phyloP scores from a whole-genome alignment of 2,113 vertebrate species.

The Aptenodytes patagonicus region DNA sequence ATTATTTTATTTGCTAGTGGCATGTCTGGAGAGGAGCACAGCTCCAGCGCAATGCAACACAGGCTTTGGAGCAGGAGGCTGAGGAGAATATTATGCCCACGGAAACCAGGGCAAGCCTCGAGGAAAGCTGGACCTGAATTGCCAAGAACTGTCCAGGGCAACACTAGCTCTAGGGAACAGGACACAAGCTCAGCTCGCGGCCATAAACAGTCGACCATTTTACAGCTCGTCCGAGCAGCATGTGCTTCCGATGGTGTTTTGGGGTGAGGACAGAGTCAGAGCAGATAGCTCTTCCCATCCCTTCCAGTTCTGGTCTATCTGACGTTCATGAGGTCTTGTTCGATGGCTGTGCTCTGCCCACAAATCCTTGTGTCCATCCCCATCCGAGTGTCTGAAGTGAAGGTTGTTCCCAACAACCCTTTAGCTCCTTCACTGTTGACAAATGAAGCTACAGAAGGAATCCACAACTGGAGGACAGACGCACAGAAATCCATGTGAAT shows the following conservation, averaged over 20 bases:
- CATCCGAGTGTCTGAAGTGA: not conserved
- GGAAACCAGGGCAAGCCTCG: conserved; percentile 2
- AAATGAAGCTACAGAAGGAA: not conserved
- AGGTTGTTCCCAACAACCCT: not conserved
- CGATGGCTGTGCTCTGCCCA: not conserved
- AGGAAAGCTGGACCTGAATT: not conserved
- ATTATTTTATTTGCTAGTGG: not conserved
- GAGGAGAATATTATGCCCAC: not conserved
- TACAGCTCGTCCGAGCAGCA: not conserved
- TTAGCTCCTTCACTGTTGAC: not conserved
- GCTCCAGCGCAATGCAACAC: not conserved
- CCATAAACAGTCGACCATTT: not conserved
- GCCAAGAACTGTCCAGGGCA: not conserved
- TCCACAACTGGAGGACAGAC: not conserved
- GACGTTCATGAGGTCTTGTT: not conserved
- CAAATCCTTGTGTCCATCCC: not conserved
- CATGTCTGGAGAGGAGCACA: not conserved
- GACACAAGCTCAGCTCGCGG: not conserved
- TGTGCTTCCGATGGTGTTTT: not conserved
- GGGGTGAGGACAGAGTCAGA: not conserved
- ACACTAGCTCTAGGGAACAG: not conserved
- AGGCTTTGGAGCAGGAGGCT: not conserved
- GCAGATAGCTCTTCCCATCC: not conserved
- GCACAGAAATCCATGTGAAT: not conserved
- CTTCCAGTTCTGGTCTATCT: not conserved